Percentiles rank a stretch among this genome's conserved stretches.
Conservation (phyloP, 2,113 vertebrate genomes). For the Myotis davidii region DNA sequence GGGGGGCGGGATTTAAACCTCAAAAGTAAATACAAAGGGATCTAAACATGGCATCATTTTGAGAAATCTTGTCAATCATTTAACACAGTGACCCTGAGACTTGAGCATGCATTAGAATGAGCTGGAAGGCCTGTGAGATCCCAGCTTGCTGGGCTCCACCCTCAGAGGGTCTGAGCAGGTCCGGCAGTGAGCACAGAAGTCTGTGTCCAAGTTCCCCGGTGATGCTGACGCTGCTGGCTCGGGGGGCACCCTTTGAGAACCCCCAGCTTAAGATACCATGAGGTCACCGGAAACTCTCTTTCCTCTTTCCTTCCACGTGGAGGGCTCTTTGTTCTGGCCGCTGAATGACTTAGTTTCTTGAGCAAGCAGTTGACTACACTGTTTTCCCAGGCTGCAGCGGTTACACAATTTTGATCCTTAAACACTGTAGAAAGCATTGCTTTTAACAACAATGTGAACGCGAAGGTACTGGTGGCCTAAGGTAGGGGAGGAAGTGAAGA, state of each 20-base stretch:
- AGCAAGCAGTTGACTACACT: not conserved
- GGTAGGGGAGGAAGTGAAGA: not conserved
- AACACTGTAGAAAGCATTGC: not conserved
- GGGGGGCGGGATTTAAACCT: not conserved
- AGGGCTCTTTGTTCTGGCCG: not conserved
- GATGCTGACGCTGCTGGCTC: not conserved
- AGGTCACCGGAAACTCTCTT: not conserved
- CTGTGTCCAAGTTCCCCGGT: not conserved
- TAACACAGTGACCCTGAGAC: not conserved
- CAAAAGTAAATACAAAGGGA: not conserved
- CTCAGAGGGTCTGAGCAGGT: not conserved
- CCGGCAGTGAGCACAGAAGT: not conserved
- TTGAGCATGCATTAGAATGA: not conserved
- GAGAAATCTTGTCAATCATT: conserved; percentile 3
- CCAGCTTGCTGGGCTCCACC: not conserved
- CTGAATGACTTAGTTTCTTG: not conserved
- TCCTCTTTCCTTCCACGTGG: not conserved
- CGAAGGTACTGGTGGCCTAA: not conserved
- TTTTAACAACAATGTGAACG: not conserved
- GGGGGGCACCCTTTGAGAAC: not conserved
- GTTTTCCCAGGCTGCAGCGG: not conserved
- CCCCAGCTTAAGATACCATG: not conserved
- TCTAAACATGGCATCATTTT: conserved; percentile 7
- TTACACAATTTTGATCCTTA: not conserved
- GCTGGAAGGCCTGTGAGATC: not conserved